These are phyloP conservation scores for Heliangelus exortis DNA, from an alignment of 2,797 vertebrate genomes.

Conservation along the genomic window DNA sequence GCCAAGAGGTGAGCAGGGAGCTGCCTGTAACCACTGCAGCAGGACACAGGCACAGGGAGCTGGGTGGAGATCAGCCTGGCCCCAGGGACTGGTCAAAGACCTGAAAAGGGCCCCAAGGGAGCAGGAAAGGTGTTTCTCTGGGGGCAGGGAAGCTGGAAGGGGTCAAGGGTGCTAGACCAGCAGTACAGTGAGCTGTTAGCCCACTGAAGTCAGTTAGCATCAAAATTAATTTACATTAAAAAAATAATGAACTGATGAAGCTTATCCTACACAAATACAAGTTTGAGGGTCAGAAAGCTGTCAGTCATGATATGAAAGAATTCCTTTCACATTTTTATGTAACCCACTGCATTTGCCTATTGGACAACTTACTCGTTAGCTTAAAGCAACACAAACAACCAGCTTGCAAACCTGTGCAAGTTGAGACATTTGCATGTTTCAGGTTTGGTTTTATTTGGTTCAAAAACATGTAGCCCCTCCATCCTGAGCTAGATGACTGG, in stretches of 20 bases:
- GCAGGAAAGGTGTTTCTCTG: background rate
- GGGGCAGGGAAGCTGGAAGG: background rate
- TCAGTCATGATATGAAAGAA: background rate
- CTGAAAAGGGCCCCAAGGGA: background rate
- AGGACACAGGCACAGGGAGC: background rate
- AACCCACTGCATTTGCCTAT: background rate
- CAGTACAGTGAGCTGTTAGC: background rate
- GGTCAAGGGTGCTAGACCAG: background rate
- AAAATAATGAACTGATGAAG: background rate
- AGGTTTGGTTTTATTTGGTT: background rate
- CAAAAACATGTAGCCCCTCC: background rate
- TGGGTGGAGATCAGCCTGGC: background rate
- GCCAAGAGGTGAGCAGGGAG: background rate
- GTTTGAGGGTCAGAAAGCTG: background rate
- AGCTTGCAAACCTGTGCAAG: background rate
- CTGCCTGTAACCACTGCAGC: background rate
- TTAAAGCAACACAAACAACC: background rate
- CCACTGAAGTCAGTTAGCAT: background rate
- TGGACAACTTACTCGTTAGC: background rate
- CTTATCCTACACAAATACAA: background rate
- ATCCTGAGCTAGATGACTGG: accelerated
- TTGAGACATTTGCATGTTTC: background rate
- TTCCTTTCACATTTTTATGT: background rate
- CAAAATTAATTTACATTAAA: background rate
- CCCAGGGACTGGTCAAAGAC: background rate